Base-by-base conservation (phyloP, 2,888 invertebrate genomes). In the Drosophila macrospina region DNA sequence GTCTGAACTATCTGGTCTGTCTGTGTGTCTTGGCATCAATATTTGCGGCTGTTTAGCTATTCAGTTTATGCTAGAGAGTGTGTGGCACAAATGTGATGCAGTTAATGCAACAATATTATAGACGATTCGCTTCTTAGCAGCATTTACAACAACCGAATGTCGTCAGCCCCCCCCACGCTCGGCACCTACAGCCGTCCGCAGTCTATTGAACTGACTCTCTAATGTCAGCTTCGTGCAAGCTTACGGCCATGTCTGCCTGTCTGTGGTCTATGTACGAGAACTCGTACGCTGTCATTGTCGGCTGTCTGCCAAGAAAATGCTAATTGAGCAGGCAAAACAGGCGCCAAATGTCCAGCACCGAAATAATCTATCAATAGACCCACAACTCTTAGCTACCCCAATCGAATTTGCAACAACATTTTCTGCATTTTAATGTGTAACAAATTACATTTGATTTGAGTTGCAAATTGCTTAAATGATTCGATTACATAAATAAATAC, bases 381-480 rank as follows among this genome's bases (percentile, higher is more conserved):
- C 54, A 48, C 56, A 52, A 59, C 26, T 55, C 26, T 37, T n/a
- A 48, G 57, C 32, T 37, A 56, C 36, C n/a, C 59, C 66, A 75
- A 69, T 63, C 66, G 60, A 44, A 63, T 72, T 69, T 61, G 44
- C 37, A 44, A 42, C 74, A 64, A 51, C 24, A 71, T 30, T 41
- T 60, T 51, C 11, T 63, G 59, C 55, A 64, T 71, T 71, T 82
- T 65, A 62, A 68, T 74, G 70, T 71, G 51, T 69, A 51, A 20
- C 20, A 20, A 3, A 2, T 20, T 64, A 74, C 63, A 71, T 80
- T 86, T 78, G 78, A 70, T 80, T 78, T 84, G 74, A 50, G 51
- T 69, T 73, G 81, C 78, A 73, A 84, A 84, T 81, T 84, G 61
- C 68, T 61, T 74, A 78, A 86, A 59, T 84, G 81, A 78, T 69